Base-by-base conservation (phyloP, 1,140 invertebrate species). In the Micrasema minimum region DNA sequence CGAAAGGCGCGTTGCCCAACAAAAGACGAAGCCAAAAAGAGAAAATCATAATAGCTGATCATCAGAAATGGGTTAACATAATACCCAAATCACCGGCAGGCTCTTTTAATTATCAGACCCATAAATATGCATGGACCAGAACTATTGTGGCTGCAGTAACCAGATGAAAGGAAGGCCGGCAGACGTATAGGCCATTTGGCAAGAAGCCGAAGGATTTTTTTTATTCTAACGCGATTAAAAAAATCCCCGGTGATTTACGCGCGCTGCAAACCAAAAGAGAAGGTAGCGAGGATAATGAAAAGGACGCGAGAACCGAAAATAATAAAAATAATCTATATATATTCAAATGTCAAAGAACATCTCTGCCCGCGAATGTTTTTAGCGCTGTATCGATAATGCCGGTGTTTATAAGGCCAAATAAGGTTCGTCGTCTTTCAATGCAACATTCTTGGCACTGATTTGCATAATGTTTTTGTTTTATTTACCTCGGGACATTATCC, bases 51-150 rank as follows among this genome's bases (percentile, higher is more conserved):
- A n/a, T n/a, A n/a, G n/a, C 22, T 53, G 62, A 64, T 59, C 48
- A 67, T 46, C 68, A 70, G 53, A 74, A 74, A 66, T 66, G 62
- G 68, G 67, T 66, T 70, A 74, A 74, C 67, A 74, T 62, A 70
- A 62, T 50, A 70, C 59, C 67, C 67, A 74, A 74, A 74, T 74
- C 72, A 70, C 67, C 72, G 64, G 37, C 51, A 61, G 72, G 62
- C 67, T 66, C 66, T 69, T 73, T 73, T 73, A 74, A 74, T 74
- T 74, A 74, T 70, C 67, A 62, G 46, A 59, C 67, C 46, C 72
- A 74, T 74, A 74, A 74, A 74, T 74, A 74, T 74, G 67, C 72
- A 74, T 62, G 62, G 48, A 57, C 14, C 6, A 37, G 53, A 57
- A 22, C 57, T 62, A 62, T 62, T 62, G 57, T 41, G 12, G 57